These are phyloP conservation scores for Colistium nudipinnis DNA, from an alignment of 2,113 vertebrate species.

Conservation along the genomic window DNA sequence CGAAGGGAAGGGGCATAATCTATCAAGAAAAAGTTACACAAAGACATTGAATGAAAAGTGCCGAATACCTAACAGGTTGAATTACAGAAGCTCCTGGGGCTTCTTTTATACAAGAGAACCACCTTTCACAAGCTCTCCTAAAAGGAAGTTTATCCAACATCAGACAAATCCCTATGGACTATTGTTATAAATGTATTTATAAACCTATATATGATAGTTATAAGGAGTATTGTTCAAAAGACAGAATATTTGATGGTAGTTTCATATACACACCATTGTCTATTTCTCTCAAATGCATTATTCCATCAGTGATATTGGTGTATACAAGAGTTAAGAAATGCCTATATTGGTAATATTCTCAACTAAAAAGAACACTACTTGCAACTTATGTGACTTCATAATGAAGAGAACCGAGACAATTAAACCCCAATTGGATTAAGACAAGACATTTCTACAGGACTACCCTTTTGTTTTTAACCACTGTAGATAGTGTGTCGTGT, in stretches of 20 bases:
- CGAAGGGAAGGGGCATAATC: conserved; percentile 1
- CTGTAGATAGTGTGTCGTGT: neutral
- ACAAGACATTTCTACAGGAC: neutral
- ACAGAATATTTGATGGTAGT: neutral
- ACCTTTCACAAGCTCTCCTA: neutral
- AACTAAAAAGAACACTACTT: no score
- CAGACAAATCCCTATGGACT: neutral
- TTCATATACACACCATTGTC: neutral
- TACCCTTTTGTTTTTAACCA: neutral
- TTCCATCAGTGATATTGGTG: neutral
- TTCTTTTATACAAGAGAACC: neutral
- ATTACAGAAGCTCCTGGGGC: neutral
- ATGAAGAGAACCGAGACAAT: neutral
- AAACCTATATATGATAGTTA: no score
- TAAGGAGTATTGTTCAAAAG: neutral
- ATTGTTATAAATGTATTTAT: neutral
- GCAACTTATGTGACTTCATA: no score
- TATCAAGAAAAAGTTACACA: conserved; percentile 12
- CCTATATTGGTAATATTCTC: no score
- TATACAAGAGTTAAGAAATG: no score
- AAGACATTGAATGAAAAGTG: neutral
- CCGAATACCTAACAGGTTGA: neutral
- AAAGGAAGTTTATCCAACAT: neutral
- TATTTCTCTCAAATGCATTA: neutral
- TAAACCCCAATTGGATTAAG: neutral